Conservation (phyloP, 2,113 vertebrate genomes). For the Leucosticte australis region DNA sequence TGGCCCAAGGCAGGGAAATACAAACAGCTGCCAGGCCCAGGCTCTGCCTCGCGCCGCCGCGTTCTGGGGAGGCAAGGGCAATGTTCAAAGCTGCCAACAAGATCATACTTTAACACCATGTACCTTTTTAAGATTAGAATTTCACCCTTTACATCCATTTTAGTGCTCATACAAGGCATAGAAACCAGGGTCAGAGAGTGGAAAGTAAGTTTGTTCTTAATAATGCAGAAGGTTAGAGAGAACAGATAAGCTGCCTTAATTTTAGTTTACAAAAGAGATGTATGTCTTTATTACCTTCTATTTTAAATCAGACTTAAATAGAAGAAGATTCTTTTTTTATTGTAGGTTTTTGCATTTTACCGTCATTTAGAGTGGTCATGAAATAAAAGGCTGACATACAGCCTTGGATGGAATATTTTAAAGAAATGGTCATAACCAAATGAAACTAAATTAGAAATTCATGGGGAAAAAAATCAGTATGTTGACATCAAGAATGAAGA, state of each 20-base stretch:
- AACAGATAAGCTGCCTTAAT: not conserved
- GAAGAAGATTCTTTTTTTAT: not conserved
- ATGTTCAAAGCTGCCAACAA: not conserved
- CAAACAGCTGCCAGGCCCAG: not conserved
- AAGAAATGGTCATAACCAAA: not conserved
- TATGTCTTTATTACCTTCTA: not conserved
- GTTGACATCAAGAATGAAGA: not conserved
- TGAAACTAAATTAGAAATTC: not conserved
- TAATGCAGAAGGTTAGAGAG: not conserved
- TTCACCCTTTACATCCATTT: not conserved
- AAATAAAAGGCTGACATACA: not conserved
- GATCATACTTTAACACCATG: not conserved
- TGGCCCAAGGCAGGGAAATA: not conserved
- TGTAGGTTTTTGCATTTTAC: not conserved
- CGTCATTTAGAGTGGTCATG: not conserved
- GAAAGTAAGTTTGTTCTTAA: not conserved
- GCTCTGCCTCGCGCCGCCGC: fast-evolving
- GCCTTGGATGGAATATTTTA: not conserved
- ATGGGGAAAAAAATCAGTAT: not conserved
- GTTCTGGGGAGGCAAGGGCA: not conserved
- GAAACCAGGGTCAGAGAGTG: not conserved
- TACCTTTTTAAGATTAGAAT: not conserved
- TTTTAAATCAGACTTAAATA: not conserved
- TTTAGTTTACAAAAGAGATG: not conserved
- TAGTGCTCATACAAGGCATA: not conserved